Percentiles rank a stretch among this genome's conserved stretches.
Conservation (phyloP, 2,888 invertebrate species). For the Graphium colonna region DNA sequence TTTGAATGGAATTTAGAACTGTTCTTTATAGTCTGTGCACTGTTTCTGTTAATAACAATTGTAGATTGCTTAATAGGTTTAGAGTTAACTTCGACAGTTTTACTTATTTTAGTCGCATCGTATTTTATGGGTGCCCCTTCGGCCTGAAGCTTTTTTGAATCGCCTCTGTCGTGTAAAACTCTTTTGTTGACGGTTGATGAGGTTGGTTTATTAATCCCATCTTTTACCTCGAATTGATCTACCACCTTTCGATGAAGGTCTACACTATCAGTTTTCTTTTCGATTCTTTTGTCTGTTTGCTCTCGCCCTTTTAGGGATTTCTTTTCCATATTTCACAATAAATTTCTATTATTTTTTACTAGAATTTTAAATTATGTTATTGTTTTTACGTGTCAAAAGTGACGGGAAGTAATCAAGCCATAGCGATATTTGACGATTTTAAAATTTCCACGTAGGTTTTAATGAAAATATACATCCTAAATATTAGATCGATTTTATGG, state of each 20-base stretch:
- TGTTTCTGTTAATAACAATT: not conserved
- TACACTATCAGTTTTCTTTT: conserved; percentile 5
- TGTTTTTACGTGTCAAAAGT: not conserved
- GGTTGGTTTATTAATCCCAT: not conserved
- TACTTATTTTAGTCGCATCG: conserved; percentile 2
- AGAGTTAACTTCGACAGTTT: conserved; percentile 1
- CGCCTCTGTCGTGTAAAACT: conserved; percentile 12
- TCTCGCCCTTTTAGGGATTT: conserved; percentile 11
- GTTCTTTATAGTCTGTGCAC: not conserved
- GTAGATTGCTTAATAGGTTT: conserved; percentile 4
- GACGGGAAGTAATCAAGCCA: not conserved
- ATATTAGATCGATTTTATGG: no score
- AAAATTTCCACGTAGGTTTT: conserved; percentile 1
- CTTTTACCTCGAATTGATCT: not conserved
- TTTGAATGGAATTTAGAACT: not conserved
- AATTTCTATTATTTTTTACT: conserved; percentile 8
- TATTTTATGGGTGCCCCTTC: conserved; percentile 8
- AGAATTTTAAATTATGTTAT: conserved; percentile 10
- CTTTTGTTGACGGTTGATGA: not conserved
- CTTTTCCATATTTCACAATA: conserved; percentile 5
- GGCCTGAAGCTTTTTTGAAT: conserved; percentile 1
- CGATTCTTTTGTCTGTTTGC: conserved; percentile 6
- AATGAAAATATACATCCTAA: not conserved
- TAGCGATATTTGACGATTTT: no score
- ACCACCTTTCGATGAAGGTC: conserved; percentile 3